These are phyloP conservation scores for Sphaerodactylus townsendi DNA, from an alignment of 2,113 vertebrate species.

Conservation along the genomic window DNA sequence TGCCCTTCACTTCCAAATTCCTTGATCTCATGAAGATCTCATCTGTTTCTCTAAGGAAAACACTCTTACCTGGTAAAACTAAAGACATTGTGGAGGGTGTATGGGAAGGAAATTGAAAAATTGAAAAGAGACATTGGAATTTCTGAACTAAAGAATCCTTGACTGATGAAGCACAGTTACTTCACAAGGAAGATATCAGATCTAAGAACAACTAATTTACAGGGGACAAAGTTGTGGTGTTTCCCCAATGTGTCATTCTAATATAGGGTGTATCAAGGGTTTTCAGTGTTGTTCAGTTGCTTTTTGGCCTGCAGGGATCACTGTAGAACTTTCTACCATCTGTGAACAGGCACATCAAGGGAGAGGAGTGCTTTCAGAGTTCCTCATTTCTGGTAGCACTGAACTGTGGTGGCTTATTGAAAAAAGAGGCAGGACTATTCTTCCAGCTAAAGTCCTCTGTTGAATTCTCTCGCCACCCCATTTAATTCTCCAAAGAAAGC, in stretches of 20 bases:
- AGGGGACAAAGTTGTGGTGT: neutral
- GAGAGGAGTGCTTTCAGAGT: neutral
- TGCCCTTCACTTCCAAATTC: neutral
- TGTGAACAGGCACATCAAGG: neutral
- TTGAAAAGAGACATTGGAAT: neutral
- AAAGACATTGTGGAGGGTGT: neutral
- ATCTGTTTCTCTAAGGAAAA: neutral
- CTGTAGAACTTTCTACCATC: neutral
- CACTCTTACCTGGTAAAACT: neutral
- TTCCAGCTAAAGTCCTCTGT: fast-evolving
- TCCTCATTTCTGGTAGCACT: neutral
- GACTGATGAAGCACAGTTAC: neutral
- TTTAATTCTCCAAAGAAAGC: conserved; percentile 37
- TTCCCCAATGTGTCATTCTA: neutral
- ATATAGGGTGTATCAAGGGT: neutral
- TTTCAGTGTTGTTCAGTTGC: neutral
- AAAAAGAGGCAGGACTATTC: fast-evolving
- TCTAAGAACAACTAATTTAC: neutral
- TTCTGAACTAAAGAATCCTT: neutral
- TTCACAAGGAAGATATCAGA: neutral
- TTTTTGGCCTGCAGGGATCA: neutral
- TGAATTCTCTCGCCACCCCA: neutral
- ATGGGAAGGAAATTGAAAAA: too few relatives aligned
- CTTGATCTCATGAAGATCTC: neutral
- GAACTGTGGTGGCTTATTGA: neutral